Evolutionary conservation across 2,888 invertebrate genomes (phyloP).

Genomic region (Sinohyriopsis cumingii): DNA sequence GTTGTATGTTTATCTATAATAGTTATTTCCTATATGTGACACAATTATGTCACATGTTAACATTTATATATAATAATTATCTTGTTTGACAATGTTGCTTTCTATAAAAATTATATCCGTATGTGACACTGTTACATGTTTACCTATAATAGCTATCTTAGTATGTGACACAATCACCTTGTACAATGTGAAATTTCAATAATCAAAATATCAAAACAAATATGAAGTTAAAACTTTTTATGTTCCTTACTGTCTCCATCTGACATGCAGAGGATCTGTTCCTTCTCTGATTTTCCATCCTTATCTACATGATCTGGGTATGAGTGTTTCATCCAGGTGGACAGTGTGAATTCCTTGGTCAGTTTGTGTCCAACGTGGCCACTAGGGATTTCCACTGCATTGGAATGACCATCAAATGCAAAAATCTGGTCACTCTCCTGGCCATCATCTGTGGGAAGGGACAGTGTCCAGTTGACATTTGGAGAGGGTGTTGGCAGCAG

Average conservation of each 20-base stretch:
- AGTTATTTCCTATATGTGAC: too few relatives aligned
- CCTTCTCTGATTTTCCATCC: slow-evolving; percentile 79
- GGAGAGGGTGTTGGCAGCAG: slow-evolving; percentile 87
- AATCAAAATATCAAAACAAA: not conserved
- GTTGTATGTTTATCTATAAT: too few relatives aligned
- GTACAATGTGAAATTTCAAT: not conserved
- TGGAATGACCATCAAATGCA: slow-evolving; percentile 93
- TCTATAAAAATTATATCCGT: too few relatives aligned
- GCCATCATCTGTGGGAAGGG: slow-evolving; percentile 87
- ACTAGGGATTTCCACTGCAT: slow-evolving; percentile 79
- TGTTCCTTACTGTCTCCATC: slow-evolving; percentile 91
- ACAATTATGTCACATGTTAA: too few relatives aligned
- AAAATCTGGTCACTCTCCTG: slow-evolving; percentile 91
- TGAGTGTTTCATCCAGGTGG: slow-evolving; percentile 96
- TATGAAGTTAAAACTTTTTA: not conserved
- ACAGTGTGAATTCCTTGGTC: slow-evolving; percentile 88
- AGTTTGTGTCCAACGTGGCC: slow-evolving; percentile 81
- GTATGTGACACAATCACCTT: too few relatives aligned
- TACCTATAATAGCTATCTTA: too few relatives aligned
- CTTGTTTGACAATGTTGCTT: too few relatives aligned
- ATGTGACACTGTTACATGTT: too few relatives aligned
- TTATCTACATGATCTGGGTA: slow-evolving; percentile 74
- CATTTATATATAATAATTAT: too few relatives aligned
- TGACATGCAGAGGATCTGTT: slow-evolving; percentile 96
- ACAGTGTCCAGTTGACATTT: slow-evolving; percentile 85